These are phyloP conservation scores for Drosophila rhopaloa DNA, from an alignment of 1,140 invertebrate genomes.

Conservation along the genomic window DNA sequence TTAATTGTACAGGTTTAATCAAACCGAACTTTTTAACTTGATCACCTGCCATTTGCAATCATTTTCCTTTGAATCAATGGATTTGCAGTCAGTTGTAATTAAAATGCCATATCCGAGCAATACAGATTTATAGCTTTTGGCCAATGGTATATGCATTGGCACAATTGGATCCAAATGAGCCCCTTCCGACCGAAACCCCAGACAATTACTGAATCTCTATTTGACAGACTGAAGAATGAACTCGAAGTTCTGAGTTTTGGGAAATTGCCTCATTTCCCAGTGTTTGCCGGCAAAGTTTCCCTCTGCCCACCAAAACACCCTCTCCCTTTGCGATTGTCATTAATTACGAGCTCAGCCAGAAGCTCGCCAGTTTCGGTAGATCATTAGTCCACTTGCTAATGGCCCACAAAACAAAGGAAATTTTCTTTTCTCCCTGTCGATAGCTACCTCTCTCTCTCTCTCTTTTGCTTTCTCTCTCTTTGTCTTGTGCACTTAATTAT, in stretches of 20 bases:
- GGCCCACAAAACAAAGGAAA: conserved; percentile 42
- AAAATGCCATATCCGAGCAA: conserved; percentile 22
- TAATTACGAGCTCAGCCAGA: conserved; percentile 39
- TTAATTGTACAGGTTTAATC: background rate
- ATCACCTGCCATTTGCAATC: background rate
- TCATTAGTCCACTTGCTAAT: conserved; percentile 55
- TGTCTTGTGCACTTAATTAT: conserved; percentile 46
- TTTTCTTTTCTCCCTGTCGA: conserved; percentile 33
- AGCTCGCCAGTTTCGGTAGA: conserved; percentile 32
- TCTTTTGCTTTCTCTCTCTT: background rate
- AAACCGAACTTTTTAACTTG: background rate
- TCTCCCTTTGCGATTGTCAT: conserved; percentile 16
- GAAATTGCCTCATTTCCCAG: conserved; percentile 52
- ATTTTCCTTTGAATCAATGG: background rate
- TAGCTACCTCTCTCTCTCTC: background rate
- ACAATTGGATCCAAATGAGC: conserved; percentile 17
- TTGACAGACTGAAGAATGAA: conserved; percentile 49
- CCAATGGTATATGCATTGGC: background rate
- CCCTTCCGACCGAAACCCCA: background rate
- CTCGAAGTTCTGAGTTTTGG: conserved; percentile 38
- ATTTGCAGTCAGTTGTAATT: conserved; percentile 14
- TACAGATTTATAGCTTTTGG: conserved; percentile 18
- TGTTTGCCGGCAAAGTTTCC: conserved; percentile 34
- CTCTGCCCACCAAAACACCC: background rate
- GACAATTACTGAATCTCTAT: conserved; percentile 46